These are phyloP conservation scores for Margarornis squamiger DNA, from an alignment of 2,797 vertebrate genomes.

Conservation along the genomic window DNA sequence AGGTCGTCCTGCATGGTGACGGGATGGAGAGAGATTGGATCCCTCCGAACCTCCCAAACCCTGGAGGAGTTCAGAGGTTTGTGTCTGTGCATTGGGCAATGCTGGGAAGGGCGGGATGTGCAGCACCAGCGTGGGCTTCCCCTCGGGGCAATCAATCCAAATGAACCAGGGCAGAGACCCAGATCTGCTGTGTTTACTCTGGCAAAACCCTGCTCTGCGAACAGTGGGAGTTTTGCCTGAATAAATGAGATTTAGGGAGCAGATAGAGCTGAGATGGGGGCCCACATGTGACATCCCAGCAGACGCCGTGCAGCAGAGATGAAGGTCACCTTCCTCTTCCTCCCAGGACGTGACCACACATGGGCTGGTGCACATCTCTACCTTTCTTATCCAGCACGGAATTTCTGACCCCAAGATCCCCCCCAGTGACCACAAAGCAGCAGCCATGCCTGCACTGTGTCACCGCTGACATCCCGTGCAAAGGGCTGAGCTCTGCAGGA, in stretches of 20 bases:
- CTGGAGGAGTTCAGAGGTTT: background rate
- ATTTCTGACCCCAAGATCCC: background rate
- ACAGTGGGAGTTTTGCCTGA: background rate
- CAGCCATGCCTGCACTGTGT: background rate
- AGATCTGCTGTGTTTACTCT: background rate
- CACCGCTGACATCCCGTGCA: background rate
- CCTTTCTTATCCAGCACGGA: background rate
- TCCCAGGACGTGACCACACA: fast-evolving
- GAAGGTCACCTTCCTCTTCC: background rate
- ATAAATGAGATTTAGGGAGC: background rate
- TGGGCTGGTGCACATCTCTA: fast-evolving
- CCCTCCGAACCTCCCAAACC: background rate
- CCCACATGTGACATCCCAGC: background rate
- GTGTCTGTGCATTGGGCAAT: fast-evolving
- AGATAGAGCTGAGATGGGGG: background rate
- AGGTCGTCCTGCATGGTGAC: background rate
- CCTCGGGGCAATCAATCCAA: background rate
- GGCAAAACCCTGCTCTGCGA: background rate
- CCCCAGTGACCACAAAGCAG: background rate
- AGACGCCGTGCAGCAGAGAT: background rate
- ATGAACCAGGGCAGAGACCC: background rate
- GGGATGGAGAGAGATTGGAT: background rate
- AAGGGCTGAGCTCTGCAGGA: background rate
- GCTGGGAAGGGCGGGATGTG: background rate
- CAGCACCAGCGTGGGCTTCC: background rate